Base-by-base conservation (phyloP, 2,888 invertebrate genomes). In the Parasteatoda lunata region DNA sequence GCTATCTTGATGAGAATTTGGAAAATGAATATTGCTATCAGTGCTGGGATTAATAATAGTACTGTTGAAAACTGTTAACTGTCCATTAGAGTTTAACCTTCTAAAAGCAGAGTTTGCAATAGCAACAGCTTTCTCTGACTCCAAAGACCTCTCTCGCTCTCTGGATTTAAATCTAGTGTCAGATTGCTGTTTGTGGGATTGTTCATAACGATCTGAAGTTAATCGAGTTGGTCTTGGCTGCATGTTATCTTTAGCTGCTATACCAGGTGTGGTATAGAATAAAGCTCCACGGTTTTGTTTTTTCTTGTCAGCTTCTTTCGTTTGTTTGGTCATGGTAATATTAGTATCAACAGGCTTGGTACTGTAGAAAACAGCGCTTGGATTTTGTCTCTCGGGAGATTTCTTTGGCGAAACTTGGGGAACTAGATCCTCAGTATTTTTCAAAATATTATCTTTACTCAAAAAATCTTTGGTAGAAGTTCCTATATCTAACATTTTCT, bases 1-100 rank as follows among this genome's bases (percentile, higher is more conserved):
- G 73, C 79, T 78, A 8, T 70, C 70, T 13, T 70, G 70, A 73
- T 73, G 73, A 4, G 64, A 52, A 13, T 5, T 5, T 13, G 52
- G 51, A 1, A 66, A n/a, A 13, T 65, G 54, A 5, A 13, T 48
- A 5, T 81, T 73, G 30, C 52, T 51, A 6, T 65, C 70, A 30
- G 13, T 0, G 15, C 51, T 13, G 5, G 83, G 70, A 8, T 49
- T 70, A 7, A 69, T 69, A 0, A 83, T 45, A 47, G 83, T 88
- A 49, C 83, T 88, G 65, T 77, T 77, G 59, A 88, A 88, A 68
- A 88, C 82, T 3, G 88, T 88, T 59, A 88, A 45, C 54, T 88
- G 82, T 8, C 83, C 88, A 52, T 87, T 87, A 8, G 81, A 59
- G 15, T 77, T 87, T 30, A 87, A 54, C 65, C 73, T 82, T 7